Base-by-base conservation (phyloP, 2,113 vertebrate genomes). In the Coryphaenoides rupestris region DNA sequence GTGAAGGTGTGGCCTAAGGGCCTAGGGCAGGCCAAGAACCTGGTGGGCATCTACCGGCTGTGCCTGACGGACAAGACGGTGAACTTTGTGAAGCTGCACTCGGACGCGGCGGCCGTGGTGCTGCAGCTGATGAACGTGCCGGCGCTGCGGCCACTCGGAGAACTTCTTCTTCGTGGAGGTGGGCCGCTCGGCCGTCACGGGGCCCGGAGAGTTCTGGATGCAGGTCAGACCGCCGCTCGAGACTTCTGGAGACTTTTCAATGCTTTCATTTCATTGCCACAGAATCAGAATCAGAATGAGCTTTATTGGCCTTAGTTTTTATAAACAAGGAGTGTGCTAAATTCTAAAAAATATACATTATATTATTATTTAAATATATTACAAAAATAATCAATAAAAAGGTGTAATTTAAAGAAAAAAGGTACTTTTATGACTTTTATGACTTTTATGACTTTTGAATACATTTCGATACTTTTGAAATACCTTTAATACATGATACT, bases 141-240 rank as follows among this genome's bases (percentile, higher is more conserved):
- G 90, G 1, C 89, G 88, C 62, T 95, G 93, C 0, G 90, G 92
- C 52, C 93, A 93, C 60, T 90, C 92, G 0, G 92, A 93, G 72
- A 90, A 93, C 64, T 93, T 90, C 67, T 95, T 94, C 73, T 94
- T 94, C 4, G 89, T 93, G 19, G 93, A 94, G 75, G 92, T 94
- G 3, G 89, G 93, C 13, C 87, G 87, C 14, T 94, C 87, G 0
- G 92, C 89, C 0, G 89, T 92, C 49, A 93, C 88, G 0, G 91
- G 93, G 14, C 92, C 92, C 0, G 87, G 92, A 50, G 92, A 93
- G 87, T 90, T 94, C 78, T 94, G 92, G 92, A 92, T 95, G 91
- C 90, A 93, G 84, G 87, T 89, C 16, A 50, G 80, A 7, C 2
- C 49, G 7, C n/a, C 16, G 16, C n/a, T n/a, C n/a, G 17, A 4